Percentiles rank a stretch among this genome's conserved stretches.
Evolutionary conservation across 1,140 invertebrate genomes (phyloP).

Genomic region (Anoplolepis gracilipes): DNA sequence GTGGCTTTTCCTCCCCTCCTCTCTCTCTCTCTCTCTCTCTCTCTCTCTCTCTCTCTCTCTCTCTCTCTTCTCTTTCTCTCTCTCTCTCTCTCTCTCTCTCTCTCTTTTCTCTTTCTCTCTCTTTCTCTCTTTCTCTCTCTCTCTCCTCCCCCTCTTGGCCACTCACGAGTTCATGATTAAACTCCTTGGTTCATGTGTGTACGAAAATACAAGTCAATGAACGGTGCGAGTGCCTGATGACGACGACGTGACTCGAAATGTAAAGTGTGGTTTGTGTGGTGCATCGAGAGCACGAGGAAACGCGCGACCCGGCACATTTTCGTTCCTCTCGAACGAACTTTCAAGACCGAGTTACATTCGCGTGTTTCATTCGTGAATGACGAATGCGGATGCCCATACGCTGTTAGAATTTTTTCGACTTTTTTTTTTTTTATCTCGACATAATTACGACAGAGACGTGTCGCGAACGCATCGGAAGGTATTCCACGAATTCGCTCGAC

Average conservation of each 20-base stretch:
- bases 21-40: too few relatives aligned
- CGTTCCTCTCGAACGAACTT: background rate
- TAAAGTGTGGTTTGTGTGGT: background rate
- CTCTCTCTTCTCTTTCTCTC: too few relatives aligned
- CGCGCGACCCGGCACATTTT: background rate
- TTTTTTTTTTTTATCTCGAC: too few relatives aligned
- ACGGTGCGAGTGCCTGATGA: too few relatives aligned
- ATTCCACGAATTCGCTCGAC: slow-evolving; percentile 28
- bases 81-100: too few relatives aligned
- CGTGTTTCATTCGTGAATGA: background rate
- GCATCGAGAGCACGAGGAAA: background rate
- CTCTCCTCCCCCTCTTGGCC: too few relatives aligned
- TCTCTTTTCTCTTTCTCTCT: too few relatives aligned
- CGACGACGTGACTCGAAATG: slow-evolving; percentile 6
- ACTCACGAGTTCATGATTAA: background rate
- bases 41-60: too few relatives aligned
- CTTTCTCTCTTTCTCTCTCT: too few relatives aligned
- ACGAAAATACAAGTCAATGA: too few relatives aligned
- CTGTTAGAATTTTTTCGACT: too few relatives aligned
- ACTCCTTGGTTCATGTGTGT: background rate
- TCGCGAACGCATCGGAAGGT: background rate
- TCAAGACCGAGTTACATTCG: background rate
- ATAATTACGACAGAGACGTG: slow-evolving; percentile 10
- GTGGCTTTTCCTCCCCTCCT: background rate
- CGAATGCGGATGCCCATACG: background rate